Evolutionary conservation across 2,113 vertebrate species (phyloP), one percentile per base, ranked within the genome.

Genomic region (Acrocephalus arundinaceus): DNA sequence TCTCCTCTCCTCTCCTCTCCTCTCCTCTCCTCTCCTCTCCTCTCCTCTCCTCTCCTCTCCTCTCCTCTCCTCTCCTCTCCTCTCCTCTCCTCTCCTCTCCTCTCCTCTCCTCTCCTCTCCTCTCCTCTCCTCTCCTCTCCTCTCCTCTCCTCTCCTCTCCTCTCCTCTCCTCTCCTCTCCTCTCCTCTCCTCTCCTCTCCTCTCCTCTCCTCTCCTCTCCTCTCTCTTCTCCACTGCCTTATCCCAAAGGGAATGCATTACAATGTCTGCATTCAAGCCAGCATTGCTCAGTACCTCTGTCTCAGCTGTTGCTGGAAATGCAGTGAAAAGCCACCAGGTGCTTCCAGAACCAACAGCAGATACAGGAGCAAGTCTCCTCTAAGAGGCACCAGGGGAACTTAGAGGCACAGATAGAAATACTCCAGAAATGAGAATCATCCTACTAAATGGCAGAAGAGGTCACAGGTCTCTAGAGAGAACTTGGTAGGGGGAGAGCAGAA

Each of bases 131-230:
- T 49, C 48, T 24, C 24, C 51, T 52, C 14, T 52, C 27, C 25
- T 41, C 41, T 41, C 41, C 51, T 52, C 25, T 41, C 41, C 41
- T 35, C 35, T 35, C 35, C 35, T 35, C 35, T 35, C 35, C 35
- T 35, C 5, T 23, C 3, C 4, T 19, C 13, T 41, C 4, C 2
- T 30, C 5, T 30, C 5, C 4, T 39, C 10, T 18, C 43, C 43
- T 27, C 13, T 17, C 15, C 5, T 45, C 7, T 9, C 22, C 2
- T 66, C 21, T 10, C 20, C 5, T 43, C 30, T 13, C 48, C 48
- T 8, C 22, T 24, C 4, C 13, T 24, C 23, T 25, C 25, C 51
- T 27, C 5, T 27, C 27, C 25, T 25, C 27, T 9, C 25, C 27
- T 15, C 9, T 27, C 51, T 52, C 51, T 71, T 43, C n/a, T 78